These are phyloP conservation scores for Deroptyus accipitrinus DNA, from an alignment of 2,113 vertebrate species.

Conservation along the genomic window DNA sequence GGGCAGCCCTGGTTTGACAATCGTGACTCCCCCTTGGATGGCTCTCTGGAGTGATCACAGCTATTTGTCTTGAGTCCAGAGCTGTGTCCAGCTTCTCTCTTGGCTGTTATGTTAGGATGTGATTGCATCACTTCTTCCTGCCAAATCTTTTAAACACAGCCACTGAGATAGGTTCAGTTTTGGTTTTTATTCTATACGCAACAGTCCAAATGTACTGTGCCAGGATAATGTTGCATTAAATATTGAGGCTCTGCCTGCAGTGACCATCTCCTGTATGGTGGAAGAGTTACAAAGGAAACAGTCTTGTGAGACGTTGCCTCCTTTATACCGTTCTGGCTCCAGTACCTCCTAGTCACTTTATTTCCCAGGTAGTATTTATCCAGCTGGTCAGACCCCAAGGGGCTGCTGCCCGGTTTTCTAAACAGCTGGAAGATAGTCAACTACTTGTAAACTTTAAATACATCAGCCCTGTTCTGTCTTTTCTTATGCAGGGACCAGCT, in stretches of 20 bases:
- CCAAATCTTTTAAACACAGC: neutral
- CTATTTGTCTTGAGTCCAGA: neutral
- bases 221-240: neutral
- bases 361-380: neutral
- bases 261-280: neutral
- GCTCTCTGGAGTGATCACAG: neutral
- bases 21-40: fast-evolving
- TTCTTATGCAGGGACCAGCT: conserved; percentile 34
- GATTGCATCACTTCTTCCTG: neutral
- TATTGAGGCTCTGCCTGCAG: neutral
- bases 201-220: neutral
- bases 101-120: neutral
- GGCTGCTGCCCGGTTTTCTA: neutral
- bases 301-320: neutral
- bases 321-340: neutral
- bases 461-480: neutral
- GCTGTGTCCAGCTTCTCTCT: neutral
- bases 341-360: neutral
- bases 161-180: neutral
- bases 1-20: neutral
- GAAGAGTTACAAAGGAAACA: neutral
- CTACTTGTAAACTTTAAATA: neutral
- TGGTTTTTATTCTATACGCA: neutral
- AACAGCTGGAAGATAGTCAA: neutral
- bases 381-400: neutral